Evolutionary conservation across 2,797 vertebrate species (phyloP).

Genomic region (Pseudochirops corinnae): DNA sequence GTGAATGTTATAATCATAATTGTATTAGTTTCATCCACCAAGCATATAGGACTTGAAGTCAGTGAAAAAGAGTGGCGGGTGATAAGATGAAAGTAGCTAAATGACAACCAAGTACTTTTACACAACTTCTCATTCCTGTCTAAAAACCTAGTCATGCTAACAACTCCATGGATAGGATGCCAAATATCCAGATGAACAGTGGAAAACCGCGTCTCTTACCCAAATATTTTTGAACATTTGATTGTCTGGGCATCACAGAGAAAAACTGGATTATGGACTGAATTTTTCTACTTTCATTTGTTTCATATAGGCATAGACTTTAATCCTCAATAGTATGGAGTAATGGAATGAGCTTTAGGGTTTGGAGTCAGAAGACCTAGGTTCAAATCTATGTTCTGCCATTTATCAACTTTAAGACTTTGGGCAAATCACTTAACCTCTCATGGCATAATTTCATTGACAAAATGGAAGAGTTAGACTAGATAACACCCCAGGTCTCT

Average conservation of each 20-base stretch:
- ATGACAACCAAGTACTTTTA: not conserved
- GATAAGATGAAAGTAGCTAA: conserved; percentile 26
- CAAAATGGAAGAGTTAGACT: not conserved
- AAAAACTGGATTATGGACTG: not conserved
- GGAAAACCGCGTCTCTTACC: not conserved
- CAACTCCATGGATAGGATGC: not conserved
- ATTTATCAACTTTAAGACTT: not conserved
- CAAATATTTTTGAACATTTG: conserved; percentile 40
- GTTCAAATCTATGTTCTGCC: not conserved
- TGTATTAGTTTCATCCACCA: not conserved
- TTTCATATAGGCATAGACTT: not conserved
- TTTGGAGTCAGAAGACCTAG: not conserved
- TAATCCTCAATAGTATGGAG: not conserved
- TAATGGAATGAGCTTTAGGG: not conserved
- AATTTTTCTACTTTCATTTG: not conserved
- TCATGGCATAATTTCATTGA: not conserved
- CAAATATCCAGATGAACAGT: conserved; percentile 34
- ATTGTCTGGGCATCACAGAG: conserved; percentile 10
- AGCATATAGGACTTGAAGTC: conserved; percentile 11
- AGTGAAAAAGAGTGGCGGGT: conserved; percentile 22
- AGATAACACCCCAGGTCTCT: not conserved
- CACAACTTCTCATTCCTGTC: conserved; percentile 45
- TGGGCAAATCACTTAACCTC: not conserved
- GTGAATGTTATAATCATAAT: not conserved
- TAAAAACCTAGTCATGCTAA: not conserved